Evolutionary conservation across 2,797 vertebrate species (phyloP).

Genomic region (Threskiornis aethiopicus): DNA sequence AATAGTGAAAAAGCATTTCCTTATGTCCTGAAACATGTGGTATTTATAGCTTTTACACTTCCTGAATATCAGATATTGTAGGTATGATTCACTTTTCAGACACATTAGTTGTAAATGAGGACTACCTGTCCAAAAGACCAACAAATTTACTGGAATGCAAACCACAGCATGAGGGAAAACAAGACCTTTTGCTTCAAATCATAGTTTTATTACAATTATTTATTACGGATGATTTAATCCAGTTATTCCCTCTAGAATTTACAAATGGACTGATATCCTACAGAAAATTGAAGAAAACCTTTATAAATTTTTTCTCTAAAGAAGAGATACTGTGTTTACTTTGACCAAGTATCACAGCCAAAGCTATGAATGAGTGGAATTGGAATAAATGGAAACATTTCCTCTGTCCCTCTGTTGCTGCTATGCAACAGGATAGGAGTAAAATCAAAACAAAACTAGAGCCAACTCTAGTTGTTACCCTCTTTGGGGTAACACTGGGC

Average conservation of each 20-base stretch:
- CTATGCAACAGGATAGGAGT: neutral
- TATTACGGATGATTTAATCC: neutral
- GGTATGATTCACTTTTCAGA: neutral
- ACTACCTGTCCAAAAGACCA: neutral
- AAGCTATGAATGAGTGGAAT: neutral
- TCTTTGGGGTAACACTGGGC: neutral
- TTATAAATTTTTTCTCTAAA: neutral
- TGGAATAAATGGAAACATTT: neutral
- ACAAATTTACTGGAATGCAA: neutral
- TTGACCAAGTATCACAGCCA: neutral
- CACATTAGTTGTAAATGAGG: neutral
- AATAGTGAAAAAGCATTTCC: neutral
- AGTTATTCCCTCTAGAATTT: neutral
- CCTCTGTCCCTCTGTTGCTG: neutral
- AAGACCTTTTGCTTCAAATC: neutral
- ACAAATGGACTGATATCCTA: neutral
- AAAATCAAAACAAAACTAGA: neutral
- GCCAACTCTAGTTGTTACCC: neutral
- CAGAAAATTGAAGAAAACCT: neutral
- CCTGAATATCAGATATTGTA: neutral
- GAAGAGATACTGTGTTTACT: neutral
- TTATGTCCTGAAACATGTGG: neutral
- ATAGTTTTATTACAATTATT: neutral
- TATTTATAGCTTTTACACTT: neutral
- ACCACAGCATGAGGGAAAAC: neutral